phyloP scores from a whole-genome alignment of 2,797 vertebrate genomes.

The Rhabdomys pumilio region DNA sequence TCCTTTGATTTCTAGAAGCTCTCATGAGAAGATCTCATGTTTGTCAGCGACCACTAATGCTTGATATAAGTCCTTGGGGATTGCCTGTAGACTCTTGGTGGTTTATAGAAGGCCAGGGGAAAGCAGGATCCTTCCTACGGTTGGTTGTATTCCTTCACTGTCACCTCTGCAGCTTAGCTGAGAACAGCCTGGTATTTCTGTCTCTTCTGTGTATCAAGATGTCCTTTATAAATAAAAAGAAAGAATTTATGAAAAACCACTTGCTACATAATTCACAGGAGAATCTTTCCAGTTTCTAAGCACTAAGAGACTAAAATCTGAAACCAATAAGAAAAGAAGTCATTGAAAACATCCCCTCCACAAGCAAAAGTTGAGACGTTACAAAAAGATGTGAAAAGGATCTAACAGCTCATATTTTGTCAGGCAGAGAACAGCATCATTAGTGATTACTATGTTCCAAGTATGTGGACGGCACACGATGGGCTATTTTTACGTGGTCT shows the following conservation, averaged over 20 bases:
- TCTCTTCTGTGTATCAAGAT: neutral
- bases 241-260: conserved; percentile 37
- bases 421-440: neutral
- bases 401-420: neutral
- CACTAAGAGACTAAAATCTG: neutral
- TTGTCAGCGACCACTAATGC: neutral
- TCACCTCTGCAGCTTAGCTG: neutral
- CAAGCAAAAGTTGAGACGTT: conserved; percentile 42
- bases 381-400: neutral
- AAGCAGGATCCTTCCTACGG: neutral
- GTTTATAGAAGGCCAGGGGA: neutral
- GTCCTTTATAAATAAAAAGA: neutral
- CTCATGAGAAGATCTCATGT: neutral
- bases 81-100: neutral
- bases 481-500: conserved; percentile 1
- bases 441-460: neutral
- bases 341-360: conserved; percentile 32
- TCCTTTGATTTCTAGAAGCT: neutral
- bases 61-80: neutral
- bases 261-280: conserved; percentile 15
- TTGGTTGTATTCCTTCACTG: neutral
- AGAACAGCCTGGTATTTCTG: neutral
- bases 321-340: conserved; percentile 55
- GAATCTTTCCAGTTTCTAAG: conserved; percentile 27
- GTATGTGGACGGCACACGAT: conserved; percentile 11